Base-by-base conservation (phyloP, 2,113 vertebrate genomes). In the Cygnus atratus region DNA sequence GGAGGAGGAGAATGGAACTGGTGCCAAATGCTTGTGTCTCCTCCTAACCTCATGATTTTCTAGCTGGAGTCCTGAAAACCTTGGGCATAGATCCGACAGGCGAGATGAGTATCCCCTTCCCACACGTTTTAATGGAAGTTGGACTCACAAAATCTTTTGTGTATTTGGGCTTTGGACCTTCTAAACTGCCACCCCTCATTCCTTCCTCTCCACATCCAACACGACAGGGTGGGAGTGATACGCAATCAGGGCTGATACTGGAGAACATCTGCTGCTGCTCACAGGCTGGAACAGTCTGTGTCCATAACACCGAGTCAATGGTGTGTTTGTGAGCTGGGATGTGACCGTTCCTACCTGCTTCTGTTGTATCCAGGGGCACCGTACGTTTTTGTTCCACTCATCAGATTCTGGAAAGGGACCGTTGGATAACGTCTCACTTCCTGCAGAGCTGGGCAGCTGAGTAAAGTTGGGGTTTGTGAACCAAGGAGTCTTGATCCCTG, bases 151-250 rank as follows among this genome's bases (percentile, higher is more conserved):
- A 67, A 65, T 67, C 12, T 54, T 76, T 63, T 58, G 39, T 0
- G 0, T 75, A 4, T 82, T 71, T 87, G 87, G 39, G 18, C 65
- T 89, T 78, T 39, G 21, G 17, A 21, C 25, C 63, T 88, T 59
- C 39, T 82, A 29, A 88, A 61, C 31, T 35, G 25, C 35, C 37
- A 2, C 22, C n/a, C 16, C 21, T 58, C 0, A 0, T 80, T 63
- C 44, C 31, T 83, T 54, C 25, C 15, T 70, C 74, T 87, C 39
- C 48, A 41, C 77, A 73, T 41, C 13, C 15, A 48, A 6, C 0
- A 0, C 35, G 24, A 0, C 52, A 18, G 73, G 22, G 1, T 79
- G 65, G 13, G 29, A 78, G 19, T 0, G 3, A n/a, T 70, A 48
- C 20, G 37, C 3, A 2, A 17, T 20, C 14, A 21, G 55, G 12